phyloP scores from a whole-genome alignment of 1,140 invertebrate genomes.

The Cardiocondyla obscurior region DNA sequence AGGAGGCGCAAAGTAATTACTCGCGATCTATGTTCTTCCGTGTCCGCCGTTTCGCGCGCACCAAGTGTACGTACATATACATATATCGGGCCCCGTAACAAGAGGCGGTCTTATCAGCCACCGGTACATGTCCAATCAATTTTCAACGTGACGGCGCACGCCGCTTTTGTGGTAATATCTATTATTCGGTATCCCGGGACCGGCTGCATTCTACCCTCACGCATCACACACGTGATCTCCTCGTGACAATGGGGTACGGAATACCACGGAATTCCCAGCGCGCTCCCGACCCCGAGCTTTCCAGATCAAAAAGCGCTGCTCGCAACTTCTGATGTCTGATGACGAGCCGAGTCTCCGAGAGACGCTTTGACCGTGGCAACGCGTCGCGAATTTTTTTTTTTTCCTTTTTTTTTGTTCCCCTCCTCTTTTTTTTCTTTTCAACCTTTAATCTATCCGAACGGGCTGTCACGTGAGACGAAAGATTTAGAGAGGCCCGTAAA shows the following conservation, averaged over 20 bases:
- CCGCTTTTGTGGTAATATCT: constrained; percentile 75
- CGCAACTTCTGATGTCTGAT: constrained; percentile 52
- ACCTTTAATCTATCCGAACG: constrained; percentile 30
- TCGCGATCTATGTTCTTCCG: constrained; percentile 49
- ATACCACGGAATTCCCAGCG: constrained; percentile 56
- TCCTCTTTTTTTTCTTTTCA: too few species aligned
- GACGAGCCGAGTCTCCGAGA: constrained; percentile 21
- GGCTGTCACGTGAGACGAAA: neutral
- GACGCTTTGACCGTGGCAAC: constrained; percentile 4
- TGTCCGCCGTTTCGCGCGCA: neutral
- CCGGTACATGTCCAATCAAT: constrained; percentile 73
- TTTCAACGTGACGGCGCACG: constrained; percentile 70
- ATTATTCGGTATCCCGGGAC: constrained; percentile 68
- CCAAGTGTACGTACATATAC: constrained; percentile 20
- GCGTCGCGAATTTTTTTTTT: too few species aligned
- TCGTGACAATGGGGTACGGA: constrained; percentile 63
- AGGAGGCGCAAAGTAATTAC: constrained; percentile 45
- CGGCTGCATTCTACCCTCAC: constrained; percentile 58
- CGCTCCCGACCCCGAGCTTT: constrained; percentile 51
- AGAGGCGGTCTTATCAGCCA: constrained; percentile 69
- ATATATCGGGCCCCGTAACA: constrained; percentile 53
- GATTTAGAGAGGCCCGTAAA: neutral
- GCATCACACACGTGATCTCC: constrained; percentile 70
- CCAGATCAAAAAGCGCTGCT: constrained; percentile 61
- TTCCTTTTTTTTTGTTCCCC: too few species aligned